Base-by-base conservation (phyloP, 2,888 invertebrate species). In the Torymus texanus region DNA sequence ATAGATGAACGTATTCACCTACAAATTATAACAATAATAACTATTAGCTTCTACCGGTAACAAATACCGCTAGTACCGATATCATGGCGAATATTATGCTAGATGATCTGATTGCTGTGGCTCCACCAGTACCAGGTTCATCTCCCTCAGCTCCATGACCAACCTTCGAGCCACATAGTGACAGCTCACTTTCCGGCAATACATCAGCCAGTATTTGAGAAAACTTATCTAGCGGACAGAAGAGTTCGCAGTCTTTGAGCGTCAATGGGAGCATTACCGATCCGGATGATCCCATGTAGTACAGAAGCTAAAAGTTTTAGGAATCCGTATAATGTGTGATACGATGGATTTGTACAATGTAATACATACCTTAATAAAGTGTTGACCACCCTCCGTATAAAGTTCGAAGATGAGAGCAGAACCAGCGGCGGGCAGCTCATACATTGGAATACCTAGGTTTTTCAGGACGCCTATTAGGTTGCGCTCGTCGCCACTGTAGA, bases 381-480 rank as follows among this genome's bases (percentile, higher is more conserved):
- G 94, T 94, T 84, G 83, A 58, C 87, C 83, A 3, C 76, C 72
- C 58, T 87, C 84, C n/a, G 73, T 75, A 51, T 85, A 83, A 10
- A 89, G 59, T 81, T 90, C 89, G 21, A 89, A 87, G 51, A 90
- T 86, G 1, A 89, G 8, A 1, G 89, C 84, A 10, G 87, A 81
- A 2, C 84, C 86, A 21, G 85, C 82, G 1, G 80, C 79, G 0
- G 87, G 86, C n/a, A 86, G 77, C 18, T 87, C 85, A 10, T 21
- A n/a, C 0, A 67, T 10, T 2, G 85, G 84, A 4, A 86, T 50
- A 56, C 86, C 81, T 51, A 89, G 78, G 61, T 79, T 83, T 50
- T 84, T 84, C 18, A 89, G 61, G 66, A 88, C 56, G 0, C 88
- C 89, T 0, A 84, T 85, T 11, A 89, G 75, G 51, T 86, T 87